phyloP scores from a whole-genome alignment of 2,888 invertebrate genomes.

The Cheilosia soror region DNA sequence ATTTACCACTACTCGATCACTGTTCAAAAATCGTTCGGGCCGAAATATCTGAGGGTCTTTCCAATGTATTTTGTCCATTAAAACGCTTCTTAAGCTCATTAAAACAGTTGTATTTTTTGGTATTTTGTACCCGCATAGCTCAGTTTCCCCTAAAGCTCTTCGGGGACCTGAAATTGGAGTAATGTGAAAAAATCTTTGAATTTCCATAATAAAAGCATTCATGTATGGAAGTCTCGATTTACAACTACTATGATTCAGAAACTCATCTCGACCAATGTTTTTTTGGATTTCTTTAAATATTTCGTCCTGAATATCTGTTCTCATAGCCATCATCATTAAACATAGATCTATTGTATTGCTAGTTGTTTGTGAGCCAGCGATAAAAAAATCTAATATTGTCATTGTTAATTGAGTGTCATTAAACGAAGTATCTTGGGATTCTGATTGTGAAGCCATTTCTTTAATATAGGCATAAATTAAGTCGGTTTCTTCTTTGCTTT shows the following conservation, averaged over 20 bases:
- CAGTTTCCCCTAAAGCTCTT: slow-evolving; percentile 85
- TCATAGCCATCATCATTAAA: slow-evolving; percentile 86
- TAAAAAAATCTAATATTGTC: slow-evolving; percentile 88
- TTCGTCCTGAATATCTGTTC: slow-evolving; percentile 86
- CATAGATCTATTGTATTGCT: slow-evolving; percentile 87
- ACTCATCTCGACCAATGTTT: slow-evolving; percentile 78
- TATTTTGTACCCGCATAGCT: slow-evolving; percentile 85
- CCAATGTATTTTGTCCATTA: slow-evolving; percentile 86
- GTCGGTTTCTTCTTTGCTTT: slow-evolving; percentile 84
- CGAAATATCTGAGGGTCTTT: slow-evolving; percentile 86
- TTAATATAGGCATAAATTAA: slow-evolving; percentile 87
- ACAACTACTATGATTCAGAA: slow-evolving; percentile 79
- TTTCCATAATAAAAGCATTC: slow-evolving; percentile 86
- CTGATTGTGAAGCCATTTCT: slow-evolving; percentile 84
- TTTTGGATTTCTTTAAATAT: slow-evolving; percentile 85
- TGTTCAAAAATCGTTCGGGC: slow-evolving; percentile 87
- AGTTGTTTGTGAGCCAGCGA: slow-evolving; percentile 88
- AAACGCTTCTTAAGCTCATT: slow-evolving; percentile 85
- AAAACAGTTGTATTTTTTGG: slow-evolving; percentile 85
- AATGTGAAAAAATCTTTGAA: slow-evolving; percentile 85
- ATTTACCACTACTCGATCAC: slow-evolving; percentile 78
- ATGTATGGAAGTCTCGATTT: slow-evolving; percentile 85
- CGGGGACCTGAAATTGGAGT: slow-evolving; percentile 86
- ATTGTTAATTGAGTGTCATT: slow-evolving; percentile 87
- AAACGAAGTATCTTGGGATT: slow-evolving; percentile 79